Base-by-base conservation (phyloP, 2,113 vertebrate species). In the Saguinus midas region DNA sequence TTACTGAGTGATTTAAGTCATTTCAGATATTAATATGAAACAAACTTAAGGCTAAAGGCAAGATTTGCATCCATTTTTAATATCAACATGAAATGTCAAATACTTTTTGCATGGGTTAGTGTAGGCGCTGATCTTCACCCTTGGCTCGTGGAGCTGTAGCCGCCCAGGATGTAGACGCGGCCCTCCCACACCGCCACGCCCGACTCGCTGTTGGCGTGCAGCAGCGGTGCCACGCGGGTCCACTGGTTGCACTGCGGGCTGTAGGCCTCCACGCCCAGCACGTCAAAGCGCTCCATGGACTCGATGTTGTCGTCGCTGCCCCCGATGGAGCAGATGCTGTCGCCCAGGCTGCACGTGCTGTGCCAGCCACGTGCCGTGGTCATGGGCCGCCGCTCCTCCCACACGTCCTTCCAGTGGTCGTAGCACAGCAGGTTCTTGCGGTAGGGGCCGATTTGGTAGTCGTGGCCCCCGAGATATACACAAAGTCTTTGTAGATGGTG, bases 391-490 rank as follows among this genome's bases (percentile, higher is more conserved):
- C 99, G 98, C 93, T 99, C 99, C 86, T 98, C 98, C 99, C 99
- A 99, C 3, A 98, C 97, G 0, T 99, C 99, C 0, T 97, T 99
- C 43, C 98, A 98, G 25, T 99, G 98, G 40, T 99, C 99, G 0
- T 99, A 99, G 95, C 99, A 99, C 86, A 99, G 99, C 98, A 99
- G 97, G 91, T 99, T 99, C 87, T 99, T 98, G 72, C 99, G 98
- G 92, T 99, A 99, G 0, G 99, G 99, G 2, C 99, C 99, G 0
- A 99, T 99, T 97, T 99, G 99, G 96, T 99, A 99, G 96, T 99
- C 99, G 0, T 99, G 99, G 90, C 99, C 99, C 99, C 99, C 0
- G 99, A 99, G 96, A 99, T 99, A 98, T 99, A 99, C 93, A 99
- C 99, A 1, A 99, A 98, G 3, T 99, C 99, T 27, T 98, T 98